Conservation (phyloP, 2,888 invertebrate genomes). For the Oscheius sp. region DNA sequence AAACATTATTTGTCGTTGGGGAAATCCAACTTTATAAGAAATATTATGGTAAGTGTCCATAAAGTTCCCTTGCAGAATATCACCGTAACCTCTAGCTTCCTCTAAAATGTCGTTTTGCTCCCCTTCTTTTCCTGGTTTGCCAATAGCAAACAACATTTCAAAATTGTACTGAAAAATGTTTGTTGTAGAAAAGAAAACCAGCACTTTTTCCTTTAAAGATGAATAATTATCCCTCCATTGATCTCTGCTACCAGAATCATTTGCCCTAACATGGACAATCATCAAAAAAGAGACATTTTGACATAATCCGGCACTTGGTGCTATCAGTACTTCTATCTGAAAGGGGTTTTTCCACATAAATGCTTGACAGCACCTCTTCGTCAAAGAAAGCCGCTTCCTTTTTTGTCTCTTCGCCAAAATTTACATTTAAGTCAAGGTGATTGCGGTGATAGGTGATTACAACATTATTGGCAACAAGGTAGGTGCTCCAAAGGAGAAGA, state of each 20-base stretch:
- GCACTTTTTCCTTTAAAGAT: not conserved
- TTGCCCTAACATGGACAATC: slow-evolving; percentile 10
- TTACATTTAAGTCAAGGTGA: no score
- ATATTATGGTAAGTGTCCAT: slow-evolving; percentile 21
- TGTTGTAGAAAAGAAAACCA: not conserved
- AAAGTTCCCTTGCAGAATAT: slow-evolving; percentile 13
- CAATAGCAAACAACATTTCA: slow-evolving; percentile 7
- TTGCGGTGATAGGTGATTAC: not conserved
- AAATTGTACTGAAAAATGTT: slow-evolving; percentile 4
- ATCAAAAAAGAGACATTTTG: not conserved
- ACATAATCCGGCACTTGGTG: not conserved
- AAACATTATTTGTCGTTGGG: not conserved
- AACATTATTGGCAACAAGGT: not conserved
- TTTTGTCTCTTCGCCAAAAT: no score
- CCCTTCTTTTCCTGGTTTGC: not conserved
- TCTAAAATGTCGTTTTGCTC: not conserved
- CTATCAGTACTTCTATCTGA: not conserved
- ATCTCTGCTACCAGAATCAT: not conserved
- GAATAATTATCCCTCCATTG: not conserved
- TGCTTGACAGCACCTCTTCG: no score
- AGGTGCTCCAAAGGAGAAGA: not conserved
- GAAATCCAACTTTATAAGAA: not conserved
- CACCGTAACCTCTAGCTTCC: not conserved
- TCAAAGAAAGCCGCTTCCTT: no score
- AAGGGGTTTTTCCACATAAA: not conserved